Conservation (phyloP, 2,888 invertebrate genomes). For the Coleophora flavipennella region DNA sequence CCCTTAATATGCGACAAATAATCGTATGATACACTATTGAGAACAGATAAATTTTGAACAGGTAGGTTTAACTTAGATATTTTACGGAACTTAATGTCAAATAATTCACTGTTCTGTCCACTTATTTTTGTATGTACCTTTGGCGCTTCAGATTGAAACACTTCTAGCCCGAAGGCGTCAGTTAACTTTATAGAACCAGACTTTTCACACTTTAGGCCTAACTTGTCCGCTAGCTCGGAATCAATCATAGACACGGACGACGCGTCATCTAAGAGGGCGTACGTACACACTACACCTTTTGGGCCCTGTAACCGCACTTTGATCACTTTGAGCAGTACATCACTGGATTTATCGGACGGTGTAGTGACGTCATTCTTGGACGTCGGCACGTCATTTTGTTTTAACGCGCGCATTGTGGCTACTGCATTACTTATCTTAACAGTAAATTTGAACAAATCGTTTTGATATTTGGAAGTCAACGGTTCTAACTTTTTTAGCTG, state of each 20-base stretch:
- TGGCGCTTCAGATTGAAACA: conserved; percentile 8
- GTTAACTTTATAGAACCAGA: conserved; percentile 2
- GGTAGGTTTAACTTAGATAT: conserved; percentile 12
- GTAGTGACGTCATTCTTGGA: neutral
- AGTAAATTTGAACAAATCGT: conserved; percentile 2
- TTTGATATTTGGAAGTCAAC: conserved; percentile 6
- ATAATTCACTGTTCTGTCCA: conserved; percentile 6
- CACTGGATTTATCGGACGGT: neutral
- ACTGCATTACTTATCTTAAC: conserved; percentile 7
- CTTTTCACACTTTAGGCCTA: conserved; percentile 1
- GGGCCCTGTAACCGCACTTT: conserved; percentile 11
- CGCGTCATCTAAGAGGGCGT: conserved; percentile 12
- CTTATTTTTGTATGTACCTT: conserved; percentile 8
- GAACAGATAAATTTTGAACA: conserved; percentile 11
- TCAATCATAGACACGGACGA: conserved; percentile 13
- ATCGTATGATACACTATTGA: conserved; percentile 8
- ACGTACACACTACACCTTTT: conserved; percentile 7
- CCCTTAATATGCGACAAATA: conserved; percentile 9
- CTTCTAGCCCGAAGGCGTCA: conserved; percentile 5
- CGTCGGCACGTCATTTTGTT: neutral
- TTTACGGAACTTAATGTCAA: conserved; percentile 8
- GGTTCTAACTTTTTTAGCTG: conserved; percentile 9
- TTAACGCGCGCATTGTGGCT: conserved; percentile 2
- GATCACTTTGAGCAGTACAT: conserved; percentile 9
- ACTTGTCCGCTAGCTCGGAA: conserved; percentile 3